Conservation (phyloP, 1,140 invertebrate genomes). For the Drosophila pachea region DNA sequence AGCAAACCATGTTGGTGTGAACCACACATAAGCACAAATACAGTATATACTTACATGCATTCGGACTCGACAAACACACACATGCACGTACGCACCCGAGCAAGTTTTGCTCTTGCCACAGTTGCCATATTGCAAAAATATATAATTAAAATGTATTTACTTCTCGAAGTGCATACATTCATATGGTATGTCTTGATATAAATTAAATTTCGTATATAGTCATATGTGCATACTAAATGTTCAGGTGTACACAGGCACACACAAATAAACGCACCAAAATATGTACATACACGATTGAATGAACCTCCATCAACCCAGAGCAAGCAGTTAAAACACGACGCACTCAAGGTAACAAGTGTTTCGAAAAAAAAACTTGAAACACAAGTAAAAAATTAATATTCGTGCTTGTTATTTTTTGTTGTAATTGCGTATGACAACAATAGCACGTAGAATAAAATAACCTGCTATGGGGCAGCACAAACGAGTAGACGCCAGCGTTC, state of each 20-base stretch:
- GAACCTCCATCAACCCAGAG: slow-evolving; percentile 68
- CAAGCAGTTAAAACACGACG: slow-evolving; percentile 38
- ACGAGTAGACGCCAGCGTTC: slow-evolving; percentile 6
- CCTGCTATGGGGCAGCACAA: background rate
- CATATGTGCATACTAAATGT: slow-evolving; percentile 11
- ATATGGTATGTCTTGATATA: slow-evolving; percentile 9
- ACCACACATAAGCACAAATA: slow-evolving; percentile 25
- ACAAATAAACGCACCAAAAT: background rate
- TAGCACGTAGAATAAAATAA: slow-evolving; percentile 31
- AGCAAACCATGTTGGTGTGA: slow-evolving; percentile 31
- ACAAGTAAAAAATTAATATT: slow-evolving; percentile 53
- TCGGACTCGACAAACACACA: slow-evolving; percentile 10
- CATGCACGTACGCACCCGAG: slow-evolving; percentile 10
- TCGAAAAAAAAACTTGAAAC: slow-evolving; percentile 45
- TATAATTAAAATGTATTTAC: slow-evolving; percentile 69
- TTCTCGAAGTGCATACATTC: slow-evolving; percentile 14
- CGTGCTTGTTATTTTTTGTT: slow-evolving; percentile 34
- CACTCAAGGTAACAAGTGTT: slow-evolving; percentile 73
- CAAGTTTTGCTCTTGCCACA: slow-evolving; percentile 18
- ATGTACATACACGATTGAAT: slow-evolving; percentile 48
- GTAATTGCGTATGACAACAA: slow-evolving; percentile 43
- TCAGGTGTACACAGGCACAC: background rate
- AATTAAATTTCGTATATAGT: slow-evolving; percentile 11
- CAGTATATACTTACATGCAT: background rate
- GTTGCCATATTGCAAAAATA: slow-evolving; percentile 66